A percentile compares a stretch with the other conserved stretches of the same genome.
Conservation (phyloP, 2,113 vertebrate species). For the Strix aluco region DNA sequence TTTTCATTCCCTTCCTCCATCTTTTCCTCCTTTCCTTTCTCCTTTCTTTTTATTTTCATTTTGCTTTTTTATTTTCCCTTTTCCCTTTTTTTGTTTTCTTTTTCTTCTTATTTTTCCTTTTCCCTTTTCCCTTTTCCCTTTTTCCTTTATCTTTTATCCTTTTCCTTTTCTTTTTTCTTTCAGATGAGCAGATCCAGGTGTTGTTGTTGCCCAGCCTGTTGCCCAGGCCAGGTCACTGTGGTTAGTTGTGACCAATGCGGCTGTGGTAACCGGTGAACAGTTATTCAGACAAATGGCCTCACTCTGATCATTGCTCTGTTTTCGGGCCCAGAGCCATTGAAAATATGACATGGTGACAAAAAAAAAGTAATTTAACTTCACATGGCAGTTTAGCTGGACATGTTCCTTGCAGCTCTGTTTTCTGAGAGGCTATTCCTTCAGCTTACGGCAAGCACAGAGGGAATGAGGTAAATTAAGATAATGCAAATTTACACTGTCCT, state of each 20-base stretch:
- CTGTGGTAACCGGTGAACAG: not conserved
- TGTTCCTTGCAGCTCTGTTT: not conserved
- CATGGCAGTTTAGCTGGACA: not conserved
- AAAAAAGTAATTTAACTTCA: not conserved
- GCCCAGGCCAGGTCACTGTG: not conserved
- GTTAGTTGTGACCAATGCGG: not conserved
- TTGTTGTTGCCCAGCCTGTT: not conserved
- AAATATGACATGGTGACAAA: not conserved
- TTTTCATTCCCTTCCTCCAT: not conserved
- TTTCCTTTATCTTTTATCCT: not conserved
- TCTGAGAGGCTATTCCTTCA: not conserved
- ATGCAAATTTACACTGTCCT: not conserved
- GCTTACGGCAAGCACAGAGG: accelerated
- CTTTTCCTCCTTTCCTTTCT: not conserved
- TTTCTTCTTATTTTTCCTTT: accelerated
- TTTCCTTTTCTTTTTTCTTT: not conserved
- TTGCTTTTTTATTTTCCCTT: accelerated
- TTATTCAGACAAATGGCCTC: not conserved
- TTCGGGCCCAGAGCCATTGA: not conserved
- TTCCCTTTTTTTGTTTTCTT: accelerated
- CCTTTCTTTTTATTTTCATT: accelerated
- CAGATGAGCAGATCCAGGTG: not conserved
- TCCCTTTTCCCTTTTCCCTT: not conserved
- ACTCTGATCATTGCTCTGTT: not conserved
- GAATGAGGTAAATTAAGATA: not conserved